Percentiles rank a stretch among this genome's conserved stretches.
phyloP scores from a whole-genome alignment of 2,113 vertebrate species.

The Zosterops pallidus region DNA sequence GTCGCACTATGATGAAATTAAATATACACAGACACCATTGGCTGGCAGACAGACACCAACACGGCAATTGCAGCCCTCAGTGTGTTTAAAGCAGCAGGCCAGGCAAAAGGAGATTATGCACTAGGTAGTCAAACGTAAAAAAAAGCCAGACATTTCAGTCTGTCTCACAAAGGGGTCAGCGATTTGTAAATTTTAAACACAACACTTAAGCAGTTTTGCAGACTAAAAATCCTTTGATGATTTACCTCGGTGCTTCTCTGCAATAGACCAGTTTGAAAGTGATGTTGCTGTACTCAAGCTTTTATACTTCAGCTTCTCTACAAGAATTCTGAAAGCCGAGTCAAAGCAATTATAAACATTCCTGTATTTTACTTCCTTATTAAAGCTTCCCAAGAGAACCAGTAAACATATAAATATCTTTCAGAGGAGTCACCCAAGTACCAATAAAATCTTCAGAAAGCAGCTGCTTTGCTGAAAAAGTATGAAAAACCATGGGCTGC shows the following conservation, averaged over 20 bases:
- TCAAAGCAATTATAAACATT: background rate
- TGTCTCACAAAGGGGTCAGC: conserved; percentile 29
- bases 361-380: background rate
- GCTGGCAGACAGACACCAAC: background rate
- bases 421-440: background rate
- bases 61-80: background rate
- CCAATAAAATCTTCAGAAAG: background rate
- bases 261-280: background rate
- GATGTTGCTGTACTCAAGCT: background rate
- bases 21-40: background rate
- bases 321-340: background rate
- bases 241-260: background rate
- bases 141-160: conserved; percentile 6
- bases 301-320: background rate
- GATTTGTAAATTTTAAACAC: conserved; percentile 13
- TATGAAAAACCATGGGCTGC: background rate
- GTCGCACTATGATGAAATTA: background rate
- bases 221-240: background rate
- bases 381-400: background rate
- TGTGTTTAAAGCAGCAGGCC: background rate
- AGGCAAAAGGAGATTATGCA: conserved; percentile 14
- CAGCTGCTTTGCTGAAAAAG: background rate
- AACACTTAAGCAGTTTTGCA: conserved; percentile 27
- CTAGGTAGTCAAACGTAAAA: background rate
- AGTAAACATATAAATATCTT: background rate